Evolutionary conservation across 2,113 vertebrate genomes (phyloP).

Genomic region (Baryphthengus martii): DNA sequence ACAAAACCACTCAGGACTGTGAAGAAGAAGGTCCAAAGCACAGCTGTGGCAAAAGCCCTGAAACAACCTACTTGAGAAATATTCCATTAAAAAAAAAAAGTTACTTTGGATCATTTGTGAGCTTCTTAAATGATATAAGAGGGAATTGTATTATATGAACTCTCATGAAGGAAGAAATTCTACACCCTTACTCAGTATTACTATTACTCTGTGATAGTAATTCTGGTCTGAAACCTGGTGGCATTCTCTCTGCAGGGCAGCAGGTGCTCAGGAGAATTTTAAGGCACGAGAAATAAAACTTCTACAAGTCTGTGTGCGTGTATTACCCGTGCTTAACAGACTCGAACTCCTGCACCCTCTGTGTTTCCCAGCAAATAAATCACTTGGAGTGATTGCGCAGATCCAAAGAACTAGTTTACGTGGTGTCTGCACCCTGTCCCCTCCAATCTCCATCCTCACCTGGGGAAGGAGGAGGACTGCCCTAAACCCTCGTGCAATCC

Average conservation of each 20-base stretch:
- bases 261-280: neutral
- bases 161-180: neutral
- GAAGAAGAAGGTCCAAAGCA: neutral
- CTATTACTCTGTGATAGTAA: neutral
- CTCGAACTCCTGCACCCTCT: neutral
- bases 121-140: neutral
- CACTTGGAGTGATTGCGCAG: neutral
- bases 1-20: neutral
- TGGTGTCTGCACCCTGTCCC: neutral
- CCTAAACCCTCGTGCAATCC: neutral
- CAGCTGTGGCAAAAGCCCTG: neutral
- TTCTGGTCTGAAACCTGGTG: neutral
- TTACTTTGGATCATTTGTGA: neutral
- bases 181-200: too few species aligned
- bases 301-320: neutral
- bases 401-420: neutral
- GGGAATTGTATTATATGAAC: neutral
- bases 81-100: neutral
- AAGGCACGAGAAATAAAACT: neutral
- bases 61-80: neutral
- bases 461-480: neutral
- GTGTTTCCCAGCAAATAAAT: conserved; percentile 8
- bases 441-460: neutral
- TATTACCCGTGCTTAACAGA: neutral
- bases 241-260: neutral